A percentile compares a stretch with the other conserved stretches of the same genome.
These are phyloP conservation scores for Vimba vimba DNA, from an alignment of 2,113 vertebrate genomes.

Conservation along the genomic window DNA sequence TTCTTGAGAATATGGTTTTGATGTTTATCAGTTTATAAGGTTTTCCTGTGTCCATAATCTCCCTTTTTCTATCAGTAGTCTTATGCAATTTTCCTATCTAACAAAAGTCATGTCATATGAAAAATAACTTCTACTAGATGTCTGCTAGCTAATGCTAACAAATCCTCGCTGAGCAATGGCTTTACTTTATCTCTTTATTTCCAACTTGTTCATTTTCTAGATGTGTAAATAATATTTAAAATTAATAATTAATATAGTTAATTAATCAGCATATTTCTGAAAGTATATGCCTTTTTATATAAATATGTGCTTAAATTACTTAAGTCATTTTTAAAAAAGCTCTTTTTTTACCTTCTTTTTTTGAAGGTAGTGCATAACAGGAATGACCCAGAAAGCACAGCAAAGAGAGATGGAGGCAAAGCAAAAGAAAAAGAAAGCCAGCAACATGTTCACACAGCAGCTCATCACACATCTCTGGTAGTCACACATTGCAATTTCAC, in stretches of 20 bases:
- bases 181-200: not conserved
- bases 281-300: not conserved
- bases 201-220: not conserved
- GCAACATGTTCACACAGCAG: constrained; percentile 8
- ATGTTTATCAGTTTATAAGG: not conserved
- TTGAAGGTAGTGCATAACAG: not conserved
- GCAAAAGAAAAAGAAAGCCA: constrained; percentile 10
- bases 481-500: constrained; percentile 5
- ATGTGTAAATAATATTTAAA: not conserved
- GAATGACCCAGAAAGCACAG: not conserved
- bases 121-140: constrained; percentile 20
- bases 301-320: not conserved
- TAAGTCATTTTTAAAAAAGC: too few species aligned
- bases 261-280: not conserved
- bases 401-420: not conserved
- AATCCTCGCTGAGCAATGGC: not conserved
- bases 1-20: too few species aligned
- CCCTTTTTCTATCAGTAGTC: not conserved
- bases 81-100: not conserved
- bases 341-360: not conserved
- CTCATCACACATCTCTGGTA: not conserved
- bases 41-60: not conserved
- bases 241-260: not conserved
- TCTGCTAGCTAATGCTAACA: not conserved
- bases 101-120: not conserved